Base-by-base conservation (phyloP, 1,140 invertebrate species). In the Drosophila repleta region DNA sequence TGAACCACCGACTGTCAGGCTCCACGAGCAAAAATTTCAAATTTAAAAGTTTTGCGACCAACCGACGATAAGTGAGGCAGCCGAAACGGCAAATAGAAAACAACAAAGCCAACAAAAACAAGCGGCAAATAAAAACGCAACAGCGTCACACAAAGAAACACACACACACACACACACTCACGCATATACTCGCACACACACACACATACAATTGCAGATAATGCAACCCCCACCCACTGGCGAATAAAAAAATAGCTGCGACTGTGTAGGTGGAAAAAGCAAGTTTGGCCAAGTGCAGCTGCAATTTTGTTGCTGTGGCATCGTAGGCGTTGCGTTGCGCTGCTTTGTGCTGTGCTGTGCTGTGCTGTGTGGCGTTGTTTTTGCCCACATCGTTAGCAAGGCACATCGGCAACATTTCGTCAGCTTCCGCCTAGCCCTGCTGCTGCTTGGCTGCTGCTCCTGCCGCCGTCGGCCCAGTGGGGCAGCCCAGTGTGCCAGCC, bases 31-130 rank as follows among this genome's bases (percentile, higher is more conserved):
- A 88, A 88, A 88, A 88, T 88, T 88, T 88, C 83, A 88, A 88
- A 88, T 88, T 88, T 88, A 88, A 88, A 88, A 88, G 83, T 88
- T 88, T 88, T 88, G 68, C 83, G 67, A 80, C 83, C 83, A 89
- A 82, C 84, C 79, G 79, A 74, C 68, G 66, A 67, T 52, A 62
- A 84, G 68, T 57, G 63, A 62, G 74, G 63, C 77, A 88, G 83
- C 83, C 83, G 83, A 87, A 88, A 80, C 83, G 74, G 75, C 81
- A 82, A 82, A 74, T 64, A 48, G 72, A 72, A 65, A 66, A 45
- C 55, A 82, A 63, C 78, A 64, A 43, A 49, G 46, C n/a, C 45
- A 79, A 65, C 78, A 76, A 65, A 61, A 66, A 80, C 64, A 68
- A 53, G 58, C 78, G 62, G 79, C 78, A 84, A 83, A 83, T 82